Conservation (phyloP, 2,797 vertebrate genomes). For the Spea hammondii region DNA sequence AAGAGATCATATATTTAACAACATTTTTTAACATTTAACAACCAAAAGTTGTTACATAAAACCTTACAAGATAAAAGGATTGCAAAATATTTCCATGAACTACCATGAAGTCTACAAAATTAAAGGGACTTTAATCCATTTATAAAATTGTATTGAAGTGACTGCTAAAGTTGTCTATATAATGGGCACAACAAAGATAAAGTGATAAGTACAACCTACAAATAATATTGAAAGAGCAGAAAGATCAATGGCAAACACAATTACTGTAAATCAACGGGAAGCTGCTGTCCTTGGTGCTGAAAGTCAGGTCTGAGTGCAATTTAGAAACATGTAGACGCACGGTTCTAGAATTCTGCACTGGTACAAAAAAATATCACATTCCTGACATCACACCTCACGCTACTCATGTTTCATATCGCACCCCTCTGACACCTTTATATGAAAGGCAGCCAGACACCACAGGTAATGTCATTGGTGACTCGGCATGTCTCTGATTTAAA, state of each 20-base stretch:
- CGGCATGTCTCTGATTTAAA: constrained; percentile 1
- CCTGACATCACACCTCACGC: constrained; percentile 5
- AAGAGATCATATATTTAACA: no score
- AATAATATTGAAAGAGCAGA: constrained; percentile 16
- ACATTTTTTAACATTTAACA: no score
- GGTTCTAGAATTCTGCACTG: no score
- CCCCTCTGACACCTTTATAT: not conserved
- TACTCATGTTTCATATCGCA: not conserved
- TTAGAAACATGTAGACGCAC: not conserved
- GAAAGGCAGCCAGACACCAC: not conserved
- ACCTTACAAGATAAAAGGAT: no score
- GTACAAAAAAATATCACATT: not conserved
- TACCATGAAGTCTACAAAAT: no score
- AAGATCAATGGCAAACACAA: constrained; percentile 23
- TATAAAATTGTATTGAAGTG: no score
- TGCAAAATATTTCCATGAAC: no score
- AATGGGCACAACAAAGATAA: constrained; percentile 9
- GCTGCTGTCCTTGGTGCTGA: constrained; percentile 41
- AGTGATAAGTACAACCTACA: constrained; percentile 18
- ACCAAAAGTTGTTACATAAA: no score
- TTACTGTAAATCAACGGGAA: constrained; percentile 32
- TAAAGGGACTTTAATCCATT: no score
- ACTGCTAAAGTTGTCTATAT: constrained; percentile 6
- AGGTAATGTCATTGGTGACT: not conserved
- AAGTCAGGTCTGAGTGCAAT: not conserved